Evolutionary conservation across 2,113 vertebrate genomes (phyloP), one percentile per base, ranked within the genome.

Genomic region (Dolichotis patagonum): DNA sequence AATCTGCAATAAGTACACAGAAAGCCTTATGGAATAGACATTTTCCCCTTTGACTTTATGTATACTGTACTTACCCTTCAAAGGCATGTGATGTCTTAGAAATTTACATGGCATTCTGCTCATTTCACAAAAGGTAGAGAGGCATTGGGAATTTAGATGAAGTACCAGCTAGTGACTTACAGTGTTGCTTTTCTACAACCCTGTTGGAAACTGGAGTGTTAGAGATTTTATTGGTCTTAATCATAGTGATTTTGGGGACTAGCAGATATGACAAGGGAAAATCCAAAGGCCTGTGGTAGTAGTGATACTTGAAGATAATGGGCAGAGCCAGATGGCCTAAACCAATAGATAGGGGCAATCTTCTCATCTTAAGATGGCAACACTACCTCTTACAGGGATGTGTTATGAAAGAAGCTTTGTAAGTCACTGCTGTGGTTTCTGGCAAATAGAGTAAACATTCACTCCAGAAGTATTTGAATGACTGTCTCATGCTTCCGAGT

Each of bases 381-480:
- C n/a, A 17, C 52, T 87, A 24, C 63, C 38, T 91, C 56, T 77
- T 49, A 49, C n/a, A 56, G 62, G 12, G 30, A 43, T 78, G 56
- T 56, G 46, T 49, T 88, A 46, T 52, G 88, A 81, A 91, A 83
- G 43, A 86, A 71, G 32, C 17, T 60, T 83, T 83, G 11, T 69
- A 77, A 92, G 5, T 78, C 38, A 30, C 35, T 26, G 35, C n/a
- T 32, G 20, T 96, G 83, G 52, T 77, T 95, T 82, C 52, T 86
- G 38, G 41, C 32, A 92, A 43, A 56, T 11, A 22, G 6, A 85
- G 82, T 56, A 80, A 80, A 85, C 46, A 95, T 94, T 94, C n/a
- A 83, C 13, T 94, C 22, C 58, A 67, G 77, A 89, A 65, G 41
- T 89, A 92, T 89, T 62, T 95, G 71, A 85, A 81, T 60, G 43